phyloP scores from a whole-genome alignment of 1,140 invertebrate genomes.

The Andricus grossulariae region DNA sequence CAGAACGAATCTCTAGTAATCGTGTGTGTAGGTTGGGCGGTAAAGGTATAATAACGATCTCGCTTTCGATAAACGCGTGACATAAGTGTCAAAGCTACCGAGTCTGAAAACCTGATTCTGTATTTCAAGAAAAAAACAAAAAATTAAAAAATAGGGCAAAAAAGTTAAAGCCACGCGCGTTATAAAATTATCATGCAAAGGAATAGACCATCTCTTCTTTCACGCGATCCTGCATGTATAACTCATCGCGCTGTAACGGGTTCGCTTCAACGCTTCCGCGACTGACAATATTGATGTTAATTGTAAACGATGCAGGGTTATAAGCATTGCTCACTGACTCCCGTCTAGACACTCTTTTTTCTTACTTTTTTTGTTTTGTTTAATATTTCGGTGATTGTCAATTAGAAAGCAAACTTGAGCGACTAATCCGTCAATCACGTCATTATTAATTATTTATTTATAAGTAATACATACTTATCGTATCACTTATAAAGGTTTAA shows the following conservation, averaged over 20 bases:
- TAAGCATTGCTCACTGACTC: background rate
- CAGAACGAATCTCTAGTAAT: slow-evolving; percentile 22
- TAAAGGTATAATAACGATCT: slow-evolving; percentile 11
- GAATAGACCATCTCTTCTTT: background rate
- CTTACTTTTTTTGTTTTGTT: background rate
- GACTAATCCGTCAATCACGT: too few species aligned
- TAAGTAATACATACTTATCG: too few species aligned
- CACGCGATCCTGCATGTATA: background rate
- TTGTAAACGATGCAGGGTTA: background rate
- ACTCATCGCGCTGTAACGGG: background rate
- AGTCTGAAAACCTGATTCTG: slow-evolving; percentile 11
- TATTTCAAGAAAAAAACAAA: background rate
- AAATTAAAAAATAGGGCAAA: background rate
- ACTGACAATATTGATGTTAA: slow-evolving; percentile 9
- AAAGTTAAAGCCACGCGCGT: background rate
- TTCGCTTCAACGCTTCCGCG: background rate
- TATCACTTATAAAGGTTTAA: too few species aligned
- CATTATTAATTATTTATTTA: too few species aligned
- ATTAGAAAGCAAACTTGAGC: too few species aligned
- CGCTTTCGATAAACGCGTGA: slow-evolving; percentile 28
- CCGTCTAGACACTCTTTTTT: background rate
- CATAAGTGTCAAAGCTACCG: slow-evolving; percentile 24
- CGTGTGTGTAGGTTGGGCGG: slow-evolving; percentile 7
- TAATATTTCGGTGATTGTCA: too few species aligned
- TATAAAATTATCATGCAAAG: background rate